Evolutionary conservation across 2,888 invertebrate species (phyloP).

Genomic region (Melieria omissa): DNA sequence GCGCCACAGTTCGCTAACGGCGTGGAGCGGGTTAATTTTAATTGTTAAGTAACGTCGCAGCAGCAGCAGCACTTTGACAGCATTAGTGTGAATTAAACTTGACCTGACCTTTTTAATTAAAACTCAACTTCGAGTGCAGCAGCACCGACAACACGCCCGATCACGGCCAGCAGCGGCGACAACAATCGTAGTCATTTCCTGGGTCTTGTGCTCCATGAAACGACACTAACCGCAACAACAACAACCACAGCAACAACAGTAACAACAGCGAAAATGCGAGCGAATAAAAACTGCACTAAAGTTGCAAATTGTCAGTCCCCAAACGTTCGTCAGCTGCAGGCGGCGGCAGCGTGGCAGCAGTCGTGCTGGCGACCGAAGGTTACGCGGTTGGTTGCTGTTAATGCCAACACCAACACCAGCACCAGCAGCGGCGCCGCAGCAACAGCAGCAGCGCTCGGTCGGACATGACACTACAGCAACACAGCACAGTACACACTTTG

Average conservation of each 20-base stretch:
- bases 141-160: conserved; percentile 3
- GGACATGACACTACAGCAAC: not conserved
- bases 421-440: no score
- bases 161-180: not conserved
- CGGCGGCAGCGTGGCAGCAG: not conserved
- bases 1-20: not conserved
- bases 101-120: conserved; percentile 43
- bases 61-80: conserved; percentile 26
- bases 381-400: no score
- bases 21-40: conserved; percentile 7
- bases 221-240: no score
- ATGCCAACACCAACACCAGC: no score
- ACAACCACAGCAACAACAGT: conserved; percentile 1
- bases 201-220: no score
- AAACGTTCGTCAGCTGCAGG: conserved; percentile 9
- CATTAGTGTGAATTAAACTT: conserved; percentile 37
- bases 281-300: conserved; percentile 27
- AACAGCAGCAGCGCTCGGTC: not conserved
- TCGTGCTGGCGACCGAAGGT: not conserved
- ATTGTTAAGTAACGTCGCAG: conserved; percentile 1
- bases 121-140: conserved; percentile 33
- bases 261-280: conserved; percentile 7
- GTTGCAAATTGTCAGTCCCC: conserved; percentile 25
- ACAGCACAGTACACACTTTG: not conserved
- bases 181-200: not conserved